Conservation (phyloP, 2,888 invertebrate genomes). For the Atrina japonica region DNA sequence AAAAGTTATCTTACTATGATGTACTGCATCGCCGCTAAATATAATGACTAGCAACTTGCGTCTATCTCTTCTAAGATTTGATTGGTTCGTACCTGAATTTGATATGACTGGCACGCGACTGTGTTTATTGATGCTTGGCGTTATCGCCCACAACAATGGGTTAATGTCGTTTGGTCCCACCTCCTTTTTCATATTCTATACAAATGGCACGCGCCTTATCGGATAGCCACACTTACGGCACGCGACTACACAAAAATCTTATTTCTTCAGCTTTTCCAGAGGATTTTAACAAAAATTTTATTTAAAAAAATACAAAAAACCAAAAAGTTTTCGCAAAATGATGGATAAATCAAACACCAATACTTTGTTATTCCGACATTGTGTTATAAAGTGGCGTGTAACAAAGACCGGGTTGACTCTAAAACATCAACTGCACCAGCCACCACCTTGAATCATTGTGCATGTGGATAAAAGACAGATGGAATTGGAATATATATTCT, state of each 20-base stretch:
- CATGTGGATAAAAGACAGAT: too few relatives aligned
- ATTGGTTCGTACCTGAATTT: constrained; percentile 46
- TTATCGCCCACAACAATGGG: constrained; percentile 54
- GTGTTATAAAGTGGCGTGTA: too few relatives aligned
- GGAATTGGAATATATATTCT: too few relatives aligned
- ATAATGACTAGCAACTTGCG: background rate
- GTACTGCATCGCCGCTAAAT: constrained; percentile 1
- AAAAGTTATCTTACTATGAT: constrained; percentile 29
- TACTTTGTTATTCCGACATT: too few relatives aligned
- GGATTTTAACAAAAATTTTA: too few relatives aligned
- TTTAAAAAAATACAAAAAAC: too few relatives aligned
- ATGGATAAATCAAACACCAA: too few relatives aligned
- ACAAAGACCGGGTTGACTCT: too few relatives aligned
- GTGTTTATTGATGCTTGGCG: constrained; percentile 51
- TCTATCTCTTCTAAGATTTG: constrained; percentile 11
- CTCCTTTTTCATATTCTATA: constrained; percentile 51
- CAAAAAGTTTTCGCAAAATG: too few relatives aligned
- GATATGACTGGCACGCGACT: constrained; percentile 56
- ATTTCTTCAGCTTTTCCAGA: too few relatives aligned
- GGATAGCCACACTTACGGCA: constrained; percentile 48
- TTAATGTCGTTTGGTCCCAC: constrained; percentile 49
- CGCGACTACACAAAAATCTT: constrained; percentile 55
- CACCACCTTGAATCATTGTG: too few relatives aligned
- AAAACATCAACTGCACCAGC: too few relatives aligned
- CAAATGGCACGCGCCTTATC: constrained; percentile 53